phyloP scores from a whole-genome alignment of 2,113 vertebrate species.

The Dunckerocampus dactyliophorus region DNA sequence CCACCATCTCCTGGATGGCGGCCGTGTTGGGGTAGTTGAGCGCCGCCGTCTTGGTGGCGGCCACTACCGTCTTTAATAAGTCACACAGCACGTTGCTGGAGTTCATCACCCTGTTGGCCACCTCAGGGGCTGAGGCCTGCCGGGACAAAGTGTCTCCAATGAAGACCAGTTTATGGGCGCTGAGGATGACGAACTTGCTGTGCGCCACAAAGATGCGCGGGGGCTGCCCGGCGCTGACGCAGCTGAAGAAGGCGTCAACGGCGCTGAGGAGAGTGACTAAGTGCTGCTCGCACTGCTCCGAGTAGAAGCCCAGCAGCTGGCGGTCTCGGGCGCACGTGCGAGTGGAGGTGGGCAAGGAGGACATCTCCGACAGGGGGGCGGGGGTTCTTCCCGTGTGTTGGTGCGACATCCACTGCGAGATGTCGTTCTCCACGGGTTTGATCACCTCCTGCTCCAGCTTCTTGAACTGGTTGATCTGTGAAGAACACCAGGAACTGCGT shows the following conservation, averaged over 20 bases:
- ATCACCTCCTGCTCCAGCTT: conserved; percentile 91
- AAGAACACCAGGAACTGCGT: neutral
- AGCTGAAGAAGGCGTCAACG: conserved; percentile 89
- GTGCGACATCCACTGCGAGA: conserved; percentile 85
- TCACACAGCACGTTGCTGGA: conserved; percentile 92
- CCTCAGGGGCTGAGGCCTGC: conserved; percentile 81
- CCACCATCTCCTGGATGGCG: conserved; percentile 90
- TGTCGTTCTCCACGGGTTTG: conserved; percentile 91
- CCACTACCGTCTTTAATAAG: conserved; percentile 86
- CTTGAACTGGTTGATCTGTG: conserved; percentile 91
- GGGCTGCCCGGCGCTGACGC: conserved; percentile 83
- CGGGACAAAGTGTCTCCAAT: conserved; percentile 90
- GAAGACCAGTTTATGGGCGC: conserved; percentile 97
- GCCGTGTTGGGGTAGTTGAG: conserved; percentile 87
- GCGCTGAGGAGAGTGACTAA: conserved; percentile 88
- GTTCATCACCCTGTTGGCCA: conserved; percentile 87
- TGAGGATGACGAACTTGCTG: conserved; percentile 95
- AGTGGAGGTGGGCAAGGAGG: conserved; percentile 44
- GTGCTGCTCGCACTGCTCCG: conserved; percentile 89
- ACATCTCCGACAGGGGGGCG: conserved; percentile 34
- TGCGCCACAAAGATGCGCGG: conserved; percentile 94
- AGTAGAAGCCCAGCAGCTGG: conserved; percentile 87
- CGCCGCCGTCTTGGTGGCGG: conserved; percentile 87
- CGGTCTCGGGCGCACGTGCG: conserved; percentile 74
- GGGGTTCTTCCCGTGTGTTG: conserved; percentile 55